phyloP scores from a whole-genome alignment of 2,113 vertebrate genomes.

The Callopanchax toddi region DNA sequence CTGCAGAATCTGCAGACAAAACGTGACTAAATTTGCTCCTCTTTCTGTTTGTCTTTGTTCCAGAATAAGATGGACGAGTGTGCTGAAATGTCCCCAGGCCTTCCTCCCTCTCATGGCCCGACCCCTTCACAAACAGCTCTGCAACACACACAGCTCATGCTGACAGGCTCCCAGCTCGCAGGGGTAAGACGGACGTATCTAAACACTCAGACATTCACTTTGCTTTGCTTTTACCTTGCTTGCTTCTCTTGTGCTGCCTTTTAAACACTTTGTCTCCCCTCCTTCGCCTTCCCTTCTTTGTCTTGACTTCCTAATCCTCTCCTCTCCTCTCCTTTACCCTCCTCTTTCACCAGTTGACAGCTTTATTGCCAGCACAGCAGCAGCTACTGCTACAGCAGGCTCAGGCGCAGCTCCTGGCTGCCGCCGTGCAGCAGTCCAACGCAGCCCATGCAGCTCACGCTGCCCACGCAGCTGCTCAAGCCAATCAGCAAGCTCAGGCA shows the following conservation, averaged over 20 bases:
- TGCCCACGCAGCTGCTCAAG: constrained; percentile 74
- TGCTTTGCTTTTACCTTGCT: constrained; percentile 49
- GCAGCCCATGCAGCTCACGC: constrained; percentile 77
- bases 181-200: constrained; percentile 80
- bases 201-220: not conserved
- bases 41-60: constrained; percentile 48
- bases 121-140: constrained; percentile 84
- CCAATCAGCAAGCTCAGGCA: constrained; percentile 81
- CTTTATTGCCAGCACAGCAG: constrained; percentile 90
- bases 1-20: too few species aligned
- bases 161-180: constrained; percentile 89
- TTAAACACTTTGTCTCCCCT: constrained; percentile 42
- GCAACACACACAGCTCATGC: constrained; percentile 90
- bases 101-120: constrained; percentile 80
- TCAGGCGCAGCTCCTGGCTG: constrained; percentile 89
- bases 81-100: constrained; percentile 82
- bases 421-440: constrained; percentile 85
- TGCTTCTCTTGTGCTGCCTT: constrained; percentile 47
- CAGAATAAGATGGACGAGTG: constrained; percentile 89
- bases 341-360: constrained; percentile 82
- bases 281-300: constrained; percentile 12
- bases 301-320: constrained; percentile 3
- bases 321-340: constrained; percentile 1
- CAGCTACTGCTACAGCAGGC: constrained; percentile 91
- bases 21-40: not conserved